These are phyloP conservation scores for Aphidius ervi DNA, from an alignment of 1,140 invertebrate species.

Conservation along the genomic window DNA sequence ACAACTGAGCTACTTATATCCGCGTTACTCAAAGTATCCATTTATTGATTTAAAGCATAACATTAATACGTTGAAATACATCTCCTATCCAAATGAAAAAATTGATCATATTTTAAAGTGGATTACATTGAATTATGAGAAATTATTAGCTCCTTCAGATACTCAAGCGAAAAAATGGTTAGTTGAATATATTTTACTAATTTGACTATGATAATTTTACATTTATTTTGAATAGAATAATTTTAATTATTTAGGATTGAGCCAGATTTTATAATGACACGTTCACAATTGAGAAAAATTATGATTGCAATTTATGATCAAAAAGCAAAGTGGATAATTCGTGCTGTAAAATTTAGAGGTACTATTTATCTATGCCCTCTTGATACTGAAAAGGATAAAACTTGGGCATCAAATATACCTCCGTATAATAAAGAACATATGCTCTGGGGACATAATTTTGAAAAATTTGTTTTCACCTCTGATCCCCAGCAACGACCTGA, in stretches of 20 bases:
- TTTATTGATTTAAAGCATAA: too few species aligned
- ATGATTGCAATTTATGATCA: conserved; percentile 66
- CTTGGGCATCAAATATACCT: conserved; percentile 45
- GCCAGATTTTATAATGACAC: conserved; percentile 65
- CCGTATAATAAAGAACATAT: conserved; percentile 55
- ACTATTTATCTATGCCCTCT: conserved; percentile 70
- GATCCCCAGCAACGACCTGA: conserved; percentile 40
- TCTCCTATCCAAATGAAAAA: too few species aligned
- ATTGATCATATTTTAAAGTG: conserved; percentile 52
- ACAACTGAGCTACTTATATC: too few species aligned
- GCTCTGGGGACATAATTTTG: conserved; percentile 82
- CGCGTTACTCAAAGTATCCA: too few species aligned
- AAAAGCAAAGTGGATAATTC: conserved; percentile 61
- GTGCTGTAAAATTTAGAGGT: conserved; percentile 61
- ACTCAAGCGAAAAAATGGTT: conserved; percentile 24
- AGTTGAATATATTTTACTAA: conserved; percentile 5
- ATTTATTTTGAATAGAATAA: too few species aligned
- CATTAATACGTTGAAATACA: too few species aligned
- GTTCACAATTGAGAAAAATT: conserved; percentile 66
- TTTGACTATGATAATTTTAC: conserved; percentile 12
- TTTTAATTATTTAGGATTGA: conserved; percentile 32
- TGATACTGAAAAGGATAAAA: conserved; percentile 59
- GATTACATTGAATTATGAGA: conserved; percentile 48
- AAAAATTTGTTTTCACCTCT: conserved; percentile 65
- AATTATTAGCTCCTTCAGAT: conserved; percentile 35